Evolutionary conservation across 2,113 vertebrate genomes (phyloP), one percentile per base, ranked within the genome.

Genomic region (Hucho hucho): DNA sequence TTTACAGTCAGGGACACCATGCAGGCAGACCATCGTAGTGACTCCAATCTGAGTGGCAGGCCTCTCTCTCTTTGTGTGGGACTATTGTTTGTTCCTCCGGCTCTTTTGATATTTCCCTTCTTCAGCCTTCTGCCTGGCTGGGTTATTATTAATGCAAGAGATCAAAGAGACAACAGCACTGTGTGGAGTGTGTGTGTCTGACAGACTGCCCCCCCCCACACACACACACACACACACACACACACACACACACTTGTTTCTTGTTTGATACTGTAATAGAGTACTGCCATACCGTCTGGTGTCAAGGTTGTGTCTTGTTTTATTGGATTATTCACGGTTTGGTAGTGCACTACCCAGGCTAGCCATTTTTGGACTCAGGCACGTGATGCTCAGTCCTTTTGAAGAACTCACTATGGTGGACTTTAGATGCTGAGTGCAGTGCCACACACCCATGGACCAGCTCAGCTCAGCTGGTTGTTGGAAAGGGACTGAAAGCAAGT

Each of bases 381-480:
- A 64, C 61, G 81, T 65, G 80, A 61, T 77, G 47, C 74, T 83
- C 59, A 3, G 24, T 16, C 61, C 14, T 14, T 53, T 53, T 53
- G 49, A 18, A 53, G 49, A 53, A 13, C 49, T 53, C 49, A 5
- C 49, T 53, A 16, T 53, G 12, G 49, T 53, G 14, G 18, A 29
- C 59, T 76, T 20, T 81, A 13, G 4, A 75, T 74, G 81, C 65
- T 74, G 74, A n/a, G 46, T 59, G 20, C 20, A 22, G 22, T 43
- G 37, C 16, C 37, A 73, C 43, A 87, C 76, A 79, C 82, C 79
- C 79, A 86, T 86, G 83, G 63, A 43, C 84, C 86, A 79, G 87
- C 70, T 77, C 70, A 46, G 76, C 84, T 83, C 87, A 91, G 84
- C 86, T 90, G 85, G 79, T 83, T 69, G 28, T 75, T 78, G 83